Conservation (phyloP, 2,797 vertebrate genomes). For the Enteromius paludinosus region DNA sequence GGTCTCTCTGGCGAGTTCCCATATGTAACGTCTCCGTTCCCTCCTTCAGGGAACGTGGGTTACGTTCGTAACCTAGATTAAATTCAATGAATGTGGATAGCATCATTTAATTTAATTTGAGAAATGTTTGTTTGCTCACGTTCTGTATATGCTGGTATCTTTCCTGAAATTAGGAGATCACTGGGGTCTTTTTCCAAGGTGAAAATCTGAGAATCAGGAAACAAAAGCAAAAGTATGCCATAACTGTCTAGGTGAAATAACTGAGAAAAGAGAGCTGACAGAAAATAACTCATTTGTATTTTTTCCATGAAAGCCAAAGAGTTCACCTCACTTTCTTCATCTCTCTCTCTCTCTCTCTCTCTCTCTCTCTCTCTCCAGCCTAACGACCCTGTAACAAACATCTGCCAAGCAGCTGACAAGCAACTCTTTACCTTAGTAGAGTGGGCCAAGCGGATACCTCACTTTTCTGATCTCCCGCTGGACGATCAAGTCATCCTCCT, state of each 20-base stretch:
- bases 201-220: neutral
- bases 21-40: too few species aligned
- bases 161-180: neutral
- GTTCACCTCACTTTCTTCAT: neutral
- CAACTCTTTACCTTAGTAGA: slow-evolving; percentile 85
- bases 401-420: slow-evolving; percentile 85
- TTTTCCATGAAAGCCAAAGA: neutral
- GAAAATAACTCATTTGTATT: neutral
- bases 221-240: neutral
- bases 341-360: neutral
- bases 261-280: neutral
- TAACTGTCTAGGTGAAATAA: neutral
- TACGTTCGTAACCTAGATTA: too few species aligned
- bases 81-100: neutral
- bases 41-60: too few species aligned
- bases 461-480: slow-evolving; percentile 82
- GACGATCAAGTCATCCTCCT: slow-evolving; percentile 84
- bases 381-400: slow-evolving; percentile 84
- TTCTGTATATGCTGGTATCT: neutral
- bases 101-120: neutral
- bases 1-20: too few species aligned
- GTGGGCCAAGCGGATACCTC: slow-evolving; percentile 84
- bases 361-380: slow-evolving; percentile 64
- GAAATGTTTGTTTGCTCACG: neutral
- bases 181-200: neutral